Percentiles rank a stretch among this genome's conserved stretches.
Evolutionary conservation across 2,888 invertebrate genomes (phyloP).

Genomic region (Dolichopus griseipennis): DNA sequence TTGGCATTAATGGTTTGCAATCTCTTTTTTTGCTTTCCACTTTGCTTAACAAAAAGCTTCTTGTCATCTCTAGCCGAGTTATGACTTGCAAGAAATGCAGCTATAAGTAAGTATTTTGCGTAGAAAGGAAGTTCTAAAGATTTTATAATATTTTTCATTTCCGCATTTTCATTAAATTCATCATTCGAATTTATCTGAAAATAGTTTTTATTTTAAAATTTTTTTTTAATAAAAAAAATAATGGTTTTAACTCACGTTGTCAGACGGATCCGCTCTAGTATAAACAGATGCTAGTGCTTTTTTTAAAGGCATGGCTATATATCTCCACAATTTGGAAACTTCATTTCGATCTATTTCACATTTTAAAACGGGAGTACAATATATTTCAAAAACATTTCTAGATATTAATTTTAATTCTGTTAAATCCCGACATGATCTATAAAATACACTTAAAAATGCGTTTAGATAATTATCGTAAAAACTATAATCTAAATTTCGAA

Average conservation of each 20-base stretch:
- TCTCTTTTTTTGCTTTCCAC: slow-evolving; percentile 62
- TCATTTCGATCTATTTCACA: slow-evolving; percentile 56
- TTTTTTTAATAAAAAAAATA: too few relatives aligned
- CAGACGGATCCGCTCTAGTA: slow-evolving; percentile 50
- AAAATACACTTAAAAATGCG: slow-evolving; percentile 75
- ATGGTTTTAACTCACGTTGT: too few relatives aligned
- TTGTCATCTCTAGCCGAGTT: slow-evolving; percentile 85
- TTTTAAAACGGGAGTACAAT: slow-evolving; percentile 66
- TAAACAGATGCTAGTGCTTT: slow-evolving; percentile 69
- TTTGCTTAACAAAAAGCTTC: slow-evolving; percentile 72
- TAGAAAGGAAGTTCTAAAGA: slow-evolving; percentile 78
- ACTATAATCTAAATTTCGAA: slow-evolving; percentile 33
- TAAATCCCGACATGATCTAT: slow-evolving; percentile 73
- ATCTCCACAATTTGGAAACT: slow-evolving; percentile 65
- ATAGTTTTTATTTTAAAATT: not conserved
- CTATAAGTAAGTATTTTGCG: slow-evolving; percentile 80
- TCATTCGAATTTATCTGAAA: not conserved
- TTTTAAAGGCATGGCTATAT: slow-evolving; percentile 67
- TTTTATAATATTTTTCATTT: slow-evolving; percentile 47
- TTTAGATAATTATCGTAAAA: slow-evolving; percentile 73
- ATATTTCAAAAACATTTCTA: slow-evolving; percentile 63
- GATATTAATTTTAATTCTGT: slow-evolving; percentile 76
- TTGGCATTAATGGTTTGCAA: slow-evolving; percentile 52
- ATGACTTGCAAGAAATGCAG: slow-evolving; percentile 86
- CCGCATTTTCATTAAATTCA: slow-evolving; percentile 12